Conservation (phyloP, 2,888 invertebrate genomes). For the Bembecia ichneumoniformis region DNA sequence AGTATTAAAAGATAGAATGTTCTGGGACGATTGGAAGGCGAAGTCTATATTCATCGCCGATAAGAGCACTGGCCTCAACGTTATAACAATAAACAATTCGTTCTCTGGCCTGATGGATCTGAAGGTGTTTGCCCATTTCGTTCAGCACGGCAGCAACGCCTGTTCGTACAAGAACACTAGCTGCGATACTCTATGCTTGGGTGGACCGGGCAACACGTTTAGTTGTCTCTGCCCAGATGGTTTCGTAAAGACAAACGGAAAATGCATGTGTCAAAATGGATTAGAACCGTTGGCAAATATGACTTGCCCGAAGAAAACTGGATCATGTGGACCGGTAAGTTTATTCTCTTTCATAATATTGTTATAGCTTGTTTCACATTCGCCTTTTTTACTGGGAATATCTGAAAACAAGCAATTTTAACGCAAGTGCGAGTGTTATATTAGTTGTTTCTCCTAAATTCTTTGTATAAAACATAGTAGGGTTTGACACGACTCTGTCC, state of each 20-base stretch:
- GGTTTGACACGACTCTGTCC: neutral
- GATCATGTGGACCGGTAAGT: constrained; percentile 71
- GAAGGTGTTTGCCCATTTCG: constrained; percentile 81
- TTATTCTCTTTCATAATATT: no score
- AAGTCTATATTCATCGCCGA: constrained; percentile 85
- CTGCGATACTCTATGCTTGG: constrained; percentile 85
- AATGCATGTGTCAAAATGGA: constrained; percentile 85
- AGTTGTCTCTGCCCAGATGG: constrained; percentile 89
- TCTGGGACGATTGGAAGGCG: constrained; percentile 92
- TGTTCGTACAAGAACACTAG: constrained; percentile 74
- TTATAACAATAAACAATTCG: constrained; percentile 73
- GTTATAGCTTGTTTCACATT: constrained; percentile 2
- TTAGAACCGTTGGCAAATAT: constrained; percentile 75
- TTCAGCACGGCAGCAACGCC: constrained; percentile 81
- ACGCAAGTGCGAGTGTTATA: no score
- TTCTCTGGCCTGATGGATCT: constrained; percentile 85
- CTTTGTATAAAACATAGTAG: no score
- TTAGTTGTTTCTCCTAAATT: no score
- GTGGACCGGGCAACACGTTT: constrained; percentile 76
- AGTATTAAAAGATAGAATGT: constrained; percentile 87
- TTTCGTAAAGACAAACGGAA: constrained; percentile 64
- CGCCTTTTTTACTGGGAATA: no score
- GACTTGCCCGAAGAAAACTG: constrained; percentile 76
- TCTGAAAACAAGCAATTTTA: no score
- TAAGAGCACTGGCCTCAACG: constrained; percentile 79